Percentiles rank a stretch among this genome's conserved stretches.
Evolutionary conservation across 1,140 invertebrate species (phyloP).

Genomic region (Arctopsyche grandis): DNA sequence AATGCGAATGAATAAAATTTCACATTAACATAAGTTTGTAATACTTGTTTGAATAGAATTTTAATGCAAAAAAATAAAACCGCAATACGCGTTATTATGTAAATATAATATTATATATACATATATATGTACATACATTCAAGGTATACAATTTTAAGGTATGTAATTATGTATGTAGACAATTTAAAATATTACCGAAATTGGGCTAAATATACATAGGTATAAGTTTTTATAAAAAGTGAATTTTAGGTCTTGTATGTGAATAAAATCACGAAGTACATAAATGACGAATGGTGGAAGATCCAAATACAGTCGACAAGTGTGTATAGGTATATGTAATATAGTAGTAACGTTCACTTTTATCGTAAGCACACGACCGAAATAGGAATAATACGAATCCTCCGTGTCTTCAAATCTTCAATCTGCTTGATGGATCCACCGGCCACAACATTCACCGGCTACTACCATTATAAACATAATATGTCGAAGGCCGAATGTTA

Average conservation of each 20-base stretch:
- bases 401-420: constrained; percentile 38
- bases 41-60: too few relatives aligned
- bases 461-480: constrained; percentile 25
- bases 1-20: too few relatives aligned
- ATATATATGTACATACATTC: neutral
- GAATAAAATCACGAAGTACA: too few relatives aligned
- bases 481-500: constrained; percentile 33
- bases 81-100: neutral
- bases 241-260: too few relatives aligned
- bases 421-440: constrained; percentile 34
- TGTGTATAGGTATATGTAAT: too few relatives aligned
- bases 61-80: neutral
- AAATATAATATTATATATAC: constrained; percentile 5
- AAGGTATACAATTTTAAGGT: neutral
- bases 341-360: constrained; percentile 34
- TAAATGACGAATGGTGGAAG: too few relatives aligned
- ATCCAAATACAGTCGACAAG: too few relatives aligned
- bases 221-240: too few relatives aligned
- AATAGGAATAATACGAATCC: constrained; percentile 29
- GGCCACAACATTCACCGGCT: constrained; percentile 25
- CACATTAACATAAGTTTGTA: too few relatives aligned
- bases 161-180: too few relatives aligned
- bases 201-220: too few relatives aligned
- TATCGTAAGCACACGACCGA: constrained; percentile 35
- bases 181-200: too few relatives aligned